A percentile compares a stretch with the other conserved stretches of the same genome.
phyloP scores from a whole-genome alignment of 1,140 invertebrate genomes.

The Portunus trituberculatus region DNA sequence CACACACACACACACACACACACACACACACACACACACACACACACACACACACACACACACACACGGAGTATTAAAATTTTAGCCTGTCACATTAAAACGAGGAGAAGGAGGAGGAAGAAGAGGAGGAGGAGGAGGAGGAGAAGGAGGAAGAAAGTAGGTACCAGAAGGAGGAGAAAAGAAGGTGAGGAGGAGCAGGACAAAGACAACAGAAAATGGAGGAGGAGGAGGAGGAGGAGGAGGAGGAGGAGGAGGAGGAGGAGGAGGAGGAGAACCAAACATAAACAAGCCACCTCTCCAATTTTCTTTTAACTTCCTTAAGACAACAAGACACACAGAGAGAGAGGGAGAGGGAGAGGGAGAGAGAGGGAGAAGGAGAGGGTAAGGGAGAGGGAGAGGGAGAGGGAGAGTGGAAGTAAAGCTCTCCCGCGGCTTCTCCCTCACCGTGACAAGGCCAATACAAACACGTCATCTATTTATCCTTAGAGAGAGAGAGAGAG shows the following conservation, averaged over 20 bases:
- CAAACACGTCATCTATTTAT: too few species aligned
- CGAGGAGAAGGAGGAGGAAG: background rate
- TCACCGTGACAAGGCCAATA: too few species aligned
- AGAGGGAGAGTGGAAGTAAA: background rate
- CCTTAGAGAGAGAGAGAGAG: too few species aligned
- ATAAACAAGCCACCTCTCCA: background rate
- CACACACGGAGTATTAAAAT: constrained; percentile 27
- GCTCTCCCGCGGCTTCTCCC: too few species aligned
- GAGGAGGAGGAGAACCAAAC: background rate
- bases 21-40: background rate
- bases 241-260: background rate
- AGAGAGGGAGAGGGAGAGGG: background rate
- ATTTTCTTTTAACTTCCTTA: constrained; percentile 14
- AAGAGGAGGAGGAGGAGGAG: background rate
- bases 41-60: constrained; percentile 45
- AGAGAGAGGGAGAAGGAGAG: background rate
- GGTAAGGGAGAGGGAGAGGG: background rate
- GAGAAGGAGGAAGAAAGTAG: background rate
- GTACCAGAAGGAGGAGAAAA: too few species aligned
- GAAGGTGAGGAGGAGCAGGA: background rate
- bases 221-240: background rate
- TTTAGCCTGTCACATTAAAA: background rate
- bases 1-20: background rate
- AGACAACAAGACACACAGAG: constrained; percentile 15
- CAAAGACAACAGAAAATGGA: background rate